Evolutionary conservation across 2,113 vertebrate species (phyloP).

Genomic region (Pelusios castaneus): DNA sequence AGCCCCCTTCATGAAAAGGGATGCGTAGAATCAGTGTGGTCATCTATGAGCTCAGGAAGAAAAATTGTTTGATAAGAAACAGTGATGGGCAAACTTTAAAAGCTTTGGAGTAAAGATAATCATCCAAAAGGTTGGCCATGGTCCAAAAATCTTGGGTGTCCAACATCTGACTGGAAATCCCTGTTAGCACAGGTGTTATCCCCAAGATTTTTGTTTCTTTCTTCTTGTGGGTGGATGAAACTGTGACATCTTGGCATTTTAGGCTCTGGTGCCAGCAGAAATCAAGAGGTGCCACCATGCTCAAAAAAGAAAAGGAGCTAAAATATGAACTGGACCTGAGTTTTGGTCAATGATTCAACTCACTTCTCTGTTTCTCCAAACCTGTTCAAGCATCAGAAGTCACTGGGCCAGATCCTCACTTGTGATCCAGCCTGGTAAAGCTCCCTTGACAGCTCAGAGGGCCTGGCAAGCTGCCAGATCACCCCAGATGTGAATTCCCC

Average conservation of each 20-base stretch:
- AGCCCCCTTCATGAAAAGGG: background rate
- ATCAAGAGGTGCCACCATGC: background rate
- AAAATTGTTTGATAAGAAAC: constrained; percentile 48
- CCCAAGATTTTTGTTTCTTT: constrained; percentile 28
- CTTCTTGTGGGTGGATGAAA: constrained; percentile 27
- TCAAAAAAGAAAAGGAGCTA: background rate
- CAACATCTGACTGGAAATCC: constrained; percentile 51
- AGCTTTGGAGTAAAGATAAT: constrained; percentile 44
- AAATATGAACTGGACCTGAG: background rate
- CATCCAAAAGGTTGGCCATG: constrained; percentile 28
- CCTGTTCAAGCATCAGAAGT: background rate
- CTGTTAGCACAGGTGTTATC: constrained; percentile 7
- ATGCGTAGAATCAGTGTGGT: background rate
- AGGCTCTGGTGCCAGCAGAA: background rate
- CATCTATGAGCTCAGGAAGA: constrained; percentile 56
- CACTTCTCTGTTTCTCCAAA: constrained; percentile 5
- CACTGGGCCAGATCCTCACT: background rate
- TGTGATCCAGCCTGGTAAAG: background rate
- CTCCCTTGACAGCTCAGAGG: background rate
- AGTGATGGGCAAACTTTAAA: constrained; percentile 54
- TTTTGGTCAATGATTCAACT: background rate
- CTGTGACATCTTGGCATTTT: background rate
- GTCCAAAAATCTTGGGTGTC: constrained; percentile 43
- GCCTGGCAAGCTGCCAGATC: background rate
- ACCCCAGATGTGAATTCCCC: background rate